phyloP scores from a whole-genome alignment of 2,888 invertebrate genomes.

The Xestoiulus laeticollis region DNA sequence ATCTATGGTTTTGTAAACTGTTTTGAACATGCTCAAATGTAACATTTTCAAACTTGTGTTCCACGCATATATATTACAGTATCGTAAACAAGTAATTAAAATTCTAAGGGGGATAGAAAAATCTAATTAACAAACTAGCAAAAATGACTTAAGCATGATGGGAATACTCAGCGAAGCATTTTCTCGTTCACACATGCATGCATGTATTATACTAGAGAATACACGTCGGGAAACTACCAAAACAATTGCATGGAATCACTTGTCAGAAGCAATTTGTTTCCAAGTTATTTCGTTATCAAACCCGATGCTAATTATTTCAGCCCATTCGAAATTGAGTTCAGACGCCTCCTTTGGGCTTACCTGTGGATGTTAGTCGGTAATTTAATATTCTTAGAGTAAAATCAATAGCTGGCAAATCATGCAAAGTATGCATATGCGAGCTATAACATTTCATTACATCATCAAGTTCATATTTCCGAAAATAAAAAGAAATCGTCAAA shows the following conservation, averaged over 20 bases:
- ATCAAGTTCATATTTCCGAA: background rate
- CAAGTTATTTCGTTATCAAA: background rate
- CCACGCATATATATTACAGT: too few relatives aligned
- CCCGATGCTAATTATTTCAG: slow-evolving; percentile 2
- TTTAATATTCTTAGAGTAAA: background rate
- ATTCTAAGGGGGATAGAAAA: too few relatives aligned
- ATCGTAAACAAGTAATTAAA: too few relatives aligned
- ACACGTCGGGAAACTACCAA: background rate
- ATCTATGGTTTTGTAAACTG: too few relatives aligned
- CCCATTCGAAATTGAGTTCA: background rate
- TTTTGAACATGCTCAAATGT: too few relatives aligned
- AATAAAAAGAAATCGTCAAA: background rate
- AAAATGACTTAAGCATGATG: background rate
- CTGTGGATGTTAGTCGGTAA: slow-evolving; percentile 1
- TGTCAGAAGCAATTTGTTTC: background rate
- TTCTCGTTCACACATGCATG: background rate
- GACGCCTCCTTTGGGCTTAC: slow-evolving; percentile 5
- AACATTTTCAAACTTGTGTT: too few relatives aligned
- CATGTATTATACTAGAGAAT: background rate
- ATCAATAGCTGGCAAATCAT: background rate
- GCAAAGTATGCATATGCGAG: background rate
- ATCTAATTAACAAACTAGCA: too few relatives aligned
- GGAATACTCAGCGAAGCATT: background rate
- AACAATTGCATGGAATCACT: background rate
- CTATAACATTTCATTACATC: background rate